Conservation (phyloP, 64 coral and sea anemone species). For the Hydrozoanthus tunicans region DNA sequence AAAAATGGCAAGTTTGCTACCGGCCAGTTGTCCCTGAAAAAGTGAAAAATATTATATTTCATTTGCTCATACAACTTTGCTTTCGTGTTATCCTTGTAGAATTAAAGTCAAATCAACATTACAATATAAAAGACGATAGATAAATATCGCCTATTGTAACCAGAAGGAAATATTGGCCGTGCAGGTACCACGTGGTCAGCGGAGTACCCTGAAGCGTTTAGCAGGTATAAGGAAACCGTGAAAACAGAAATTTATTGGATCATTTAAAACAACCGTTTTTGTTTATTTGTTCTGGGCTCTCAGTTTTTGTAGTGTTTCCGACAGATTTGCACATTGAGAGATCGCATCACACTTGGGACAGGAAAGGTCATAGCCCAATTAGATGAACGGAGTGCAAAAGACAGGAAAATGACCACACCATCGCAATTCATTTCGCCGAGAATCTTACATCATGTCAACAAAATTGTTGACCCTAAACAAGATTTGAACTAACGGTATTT, state of each 20-base stretch:
- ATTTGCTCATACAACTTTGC: too few species aligned
- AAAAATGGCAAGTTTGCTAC: too few species aligned
- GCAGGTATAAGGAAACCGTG: neutral
- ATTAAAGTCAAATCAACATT: too few species aligned
- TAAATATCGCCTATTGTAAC: too few species aligned
- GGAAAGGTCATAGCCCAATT: neutral
- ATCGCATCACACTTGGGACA: neutral
- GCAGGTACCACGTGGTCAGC: neutral
- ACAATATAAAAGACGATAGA: too few species aligned
- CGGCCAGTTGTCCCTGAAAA: too few species aligned
- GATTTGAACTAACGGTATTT: neutral
- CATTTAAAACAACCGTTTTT: neutral
- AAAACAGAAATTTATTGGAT: neutral
- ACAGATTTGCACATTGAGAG: neutral
- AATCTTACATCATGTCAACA: constrained; percentile 61
- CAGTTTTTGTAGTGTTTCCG: neutral
- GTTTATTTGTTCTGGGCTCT: neutral
- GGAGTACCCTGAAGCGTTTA: neutral
- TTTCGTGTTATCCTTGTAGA: too few species aligned
- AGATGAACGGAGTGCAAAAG: neutral
- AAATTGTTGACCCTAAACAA: constrained; percentile 9
- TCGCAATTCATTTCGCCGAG: neutral
- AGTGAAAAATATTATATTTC: too few species aligned
- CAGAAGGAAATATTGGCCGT: too few species aligned
- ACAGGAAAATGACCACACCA: constrained; percentile 12